Conservation (phyloP, 2,888 invertebrate genomes). For the Dromius quadrimaculatus region DNA sequence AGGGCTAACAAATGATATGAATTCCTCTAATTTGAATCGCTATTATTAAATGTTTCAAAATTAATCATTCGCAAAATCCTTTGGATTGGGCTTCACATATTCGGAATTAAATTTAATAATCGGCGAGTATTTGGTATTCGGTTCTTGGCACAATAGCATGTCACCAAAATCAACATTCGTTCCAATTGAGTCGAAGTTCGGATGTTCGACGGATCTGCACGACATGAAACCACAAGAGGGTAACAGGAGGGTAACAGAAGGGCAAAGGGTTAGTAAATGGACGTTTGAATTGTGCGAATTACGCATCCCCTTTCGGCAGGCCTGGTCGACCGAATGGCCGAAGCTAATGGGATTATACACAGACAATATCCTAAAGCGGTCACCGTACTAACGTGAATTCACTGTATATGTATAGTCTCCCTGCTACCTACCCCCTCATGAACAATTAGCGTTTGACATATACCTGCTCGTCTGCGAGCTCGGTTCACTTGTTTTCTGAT, state of each 20-base stretch:
- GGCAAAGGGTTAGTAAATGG: slow-evolving; percentile 44
- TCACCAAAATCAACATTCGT: slow-evolving; percentile 44
- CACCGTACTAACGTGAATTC: slow-evolving; percentile 49
- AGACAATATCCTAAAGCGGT: slow-evolving; percentile 52
- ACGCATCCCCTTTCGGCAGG: slow-evolving; percentile 44
- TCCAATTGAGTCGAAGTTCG: slow-evolving; percentile 29
- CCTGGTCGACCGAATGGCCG: slow-evolving; percentile 34
- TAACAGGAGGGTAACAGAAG: not conserved
- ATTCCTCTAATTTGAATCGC: too few species aligned
- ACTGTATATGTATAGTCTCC: slow-evolving; percentile 1
- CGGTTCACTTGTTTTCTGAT: slow-evolving; percentile 51
- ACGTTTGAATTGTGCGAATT: slow-evolving; percentile 52
- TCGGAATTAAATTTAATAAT: slow-evolving; percentile 36
- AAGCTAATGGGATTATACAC: slow-evolving; percentile 51
- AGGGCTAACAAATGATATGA: too few species aligned
- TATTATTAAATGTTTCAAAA: too few species aligned
- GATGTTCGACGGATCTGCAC: slow-evolving; percentile 23
- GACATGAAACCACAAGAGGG: slow-evolving; percentile 13
- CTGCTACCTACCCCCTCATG: not conserved
- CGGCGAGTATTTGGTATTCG: slow-evolving; percentile 1
- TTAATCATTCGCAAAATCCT: too few species aligned
- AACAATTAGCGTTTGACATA: slow-evolving; percentile 51
- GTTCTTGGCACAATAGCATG: slow-evolving; percentile 13
- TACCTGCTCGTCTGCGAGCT: slow-evolving; percentile 42
- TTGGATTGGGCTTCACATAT: too few species aligned